Percentiles rank a stretch among this genome's conserved stretches.
These are phyloP conservation scores for Oreonectes daqikongensis DNA, from an alignment of 2,797 vertebrate genomes.

Conservation along the genomic window DNA sequence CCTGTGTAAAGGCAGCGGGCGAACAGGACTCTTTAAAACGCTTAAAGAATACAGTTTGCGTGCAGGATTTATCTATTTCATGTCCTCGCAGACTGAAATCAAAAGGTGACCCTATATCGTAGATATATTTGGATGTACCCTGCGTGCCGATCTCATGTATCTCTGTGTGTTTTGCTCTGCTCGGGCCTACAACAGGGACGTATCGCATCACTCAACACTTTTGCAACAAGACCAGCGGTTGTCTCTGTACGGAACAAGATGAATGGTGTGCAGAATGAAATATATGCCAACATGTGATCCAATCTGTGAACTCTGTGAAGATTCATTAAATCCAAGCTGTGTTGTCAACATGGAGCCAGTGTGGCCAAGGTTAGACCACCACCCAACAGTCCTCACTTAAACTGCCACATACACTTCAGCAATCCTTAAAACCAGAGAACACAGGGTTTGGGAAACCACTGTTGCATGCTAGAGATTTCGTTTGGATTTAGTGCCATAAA, in stretches of 20 bases:
- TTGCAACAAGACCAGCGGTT: neutral
- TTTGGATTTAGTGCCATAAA: slow-evolving; percentile 16
- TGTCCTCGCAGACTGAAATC: slow-evolving; percentile 52
- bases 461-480: slow-evolving; percentile 24
- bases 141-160: neutral
- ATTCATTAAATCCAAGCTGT: neutral
- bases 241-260: neutral
- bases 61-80: slow-evolving; percentile 74
- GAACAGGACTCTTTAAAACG: slow-evolving; percentile 66
- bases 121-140: slow-evolving; percentile 54
- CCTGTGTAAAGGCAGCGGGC: slow-evolving; percentile 75
- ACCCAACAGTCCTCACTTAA: slow-evolving; percentile 16
- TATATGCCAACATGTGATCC: neutral
- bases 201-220: neutral
- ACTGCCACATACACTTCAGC: slow-evolving; percentile 18
- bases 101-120: slow-evolving; percentile 73
- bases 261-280: neutral
- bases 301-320: neutral
- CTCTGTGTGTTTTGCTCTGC: slow-evolving; percentile 1
- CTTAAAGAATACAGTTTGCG: slow-evolving; percentile 79
- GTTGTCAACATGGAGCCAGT: slow-evolving; percentile 6
- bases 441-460: slow-evolving; percentile 34
- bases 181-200: neutral
- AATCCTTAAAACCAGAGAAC: slow-evolving; percentile 25
- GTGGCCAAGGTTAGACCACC: slow-evolving; percentile 17